Base-by-base conservation (phyloP, 2,888 invertebrate species). In the Oeneis ivallda region DNA sequence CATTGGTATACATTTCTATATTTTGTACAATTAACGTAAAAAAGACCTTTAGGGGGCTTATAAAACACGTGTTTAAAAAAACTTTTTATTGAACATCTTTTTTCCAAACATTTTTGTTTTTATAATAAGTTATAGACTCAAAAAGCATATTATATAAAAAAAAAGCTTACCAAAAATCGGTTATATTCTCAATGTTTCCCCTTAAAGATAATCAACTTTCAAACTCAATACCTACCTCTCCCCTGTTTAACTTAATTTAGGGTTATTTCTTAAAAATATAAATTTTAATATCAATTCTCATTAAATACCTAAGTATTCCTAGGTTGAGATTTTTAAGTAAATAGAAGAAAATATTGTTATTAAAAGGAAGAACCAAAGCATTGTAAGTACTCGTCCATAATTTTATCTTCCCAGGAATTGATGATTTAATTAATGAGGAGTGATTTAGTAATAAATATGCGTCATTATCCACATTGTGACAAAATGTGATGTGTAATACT, bases 401-500 rank as follows among this genome's bases (percentile, higher is more conserved):
- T 84, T 84, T 86, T 87, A 86, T 89, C 85, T 89, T 85, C 82
- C 79, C 87, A 89, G 92, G 91, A 92, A 92, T 92, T 91, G 92
- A 91, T 84, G 81, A 86, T 54, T 82, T 79, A 81, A 80, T 80
- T 78, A 80, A 76, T 79, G 84, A 83, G 78, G 84, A 68, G 67
- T 90, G 91, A 89, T 83, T 79, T 84, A 68, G 82, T 80, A 79
- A 79, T 77, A 81, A 75, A 70, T 9, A 81, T 76, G 77, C 79
- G 67, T 74, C 79, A 79, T 81, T 80, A 82, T 79, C 89, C 88
- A 86, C 78, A 81, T 91, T 92, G 92, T 92, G 91, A 91, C 92
- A 91, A 92, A 92, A 91, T 92, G 91, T 85, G 77, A 81, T 53
- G 66, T 66, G 49, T 66, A 63, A 45, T 49, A 37, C 49, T n/a